phyloP scores from a whole-genome alignment of 2,797 vertebrate species.

The Cryptoblepharus egeriae region DNA sequence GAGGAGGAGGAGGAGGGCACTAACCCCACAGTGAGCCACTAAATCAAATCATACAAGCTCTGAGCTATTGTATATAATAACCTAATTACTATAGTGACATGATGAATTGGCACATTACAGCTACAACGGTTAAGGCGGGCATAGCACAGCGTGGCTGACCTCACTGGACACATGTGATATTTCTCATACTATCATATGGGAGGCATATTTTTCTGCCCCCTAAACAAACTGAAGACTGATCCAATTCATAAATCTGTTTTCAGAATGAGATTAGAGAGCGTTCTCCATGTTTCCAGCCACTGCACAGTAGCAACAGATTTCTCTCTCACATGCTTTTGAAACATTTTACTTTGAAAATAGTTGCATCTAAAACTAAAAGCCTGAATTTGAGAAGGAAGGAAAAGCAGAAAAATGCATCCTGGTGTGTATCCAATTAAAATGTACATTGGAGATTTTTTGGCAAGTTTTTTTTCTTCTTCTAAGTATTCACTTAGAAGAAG shows the following conservation, averaged over 20 bases:
- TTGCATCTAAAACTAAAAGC: background rate
- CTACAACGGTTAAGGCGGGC: conserved; percentile 31
- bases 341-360: background rate
- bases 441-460: background rate
- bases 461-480: background rate
- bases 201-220: background rate
- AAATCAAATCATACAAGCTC: conserved; percentile 35
- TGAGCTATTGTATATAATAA: conserved; percentile 25
- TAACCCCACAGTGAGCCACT: conserved; percentile 7
- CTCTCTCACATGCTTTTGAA: background rate
- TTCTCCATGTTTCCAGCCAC: background rate
- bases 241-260: conserved; percentile 21
- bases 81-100: conserved; percentile 25
- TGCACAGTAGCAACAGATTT: background rate
- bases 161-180: conserved; percentile 1
- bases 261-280: background rate
- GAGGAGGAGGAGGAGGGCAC: background rate
- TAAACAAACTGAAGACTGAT: conserved; percentile 28
- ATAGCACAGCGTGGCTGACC: background rate
- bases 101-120: conserved; percentile 29
- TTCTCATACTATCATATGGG: conserved; percentile 10
- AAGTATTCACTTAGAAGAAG: too few species aligned
- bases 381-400: background rate
- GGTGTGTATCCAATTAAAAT: background rate
- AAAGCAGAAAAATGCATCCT: background rate